Base-by-base conservation (phyloP, 2,888 invertebrate genomes). In the Ectemnius cavifrons region DNA sequence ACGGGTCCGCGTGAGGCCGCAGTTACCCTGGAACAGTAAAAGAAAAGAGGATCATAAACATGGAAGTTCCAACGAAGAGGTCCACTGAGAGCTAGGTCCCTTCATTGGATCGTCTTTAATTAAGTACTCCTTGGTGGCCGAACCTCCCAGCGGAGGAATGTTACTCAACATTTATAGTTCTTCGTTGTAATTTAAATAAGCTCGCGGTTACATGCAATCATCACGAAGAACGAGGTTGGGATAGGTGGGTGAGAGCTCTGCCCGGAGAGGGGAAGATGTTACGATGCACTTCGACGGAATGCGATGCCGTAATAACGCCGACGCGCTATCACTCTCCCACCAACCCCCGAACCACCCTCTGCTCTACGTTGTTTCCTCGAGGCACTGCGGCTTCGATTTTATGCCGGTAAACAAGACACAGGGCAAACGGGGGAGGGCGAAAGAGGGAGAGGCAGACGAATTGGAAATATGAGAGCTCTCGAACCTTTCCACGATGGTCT, bases 1-100 rank as follows among this genome's bases (percentile, higher is more conserved):
- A 66, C 95, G 93, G 91, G 94, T 92, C 69, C 95, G 95, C 62
- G 86, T 87, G 69, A 81, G 76, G 46, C 84, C 80, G 67, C 85
- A 82, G 59, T 83, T 84, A 60, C 79, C 80, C 87, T 87, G 84
- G 5, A 80, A 84, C 56, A 11, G 11, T 5, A 18, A 18, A 64
- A 18, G 11, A 47, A n/a, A 47, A 37, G 37, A 37, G 37, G 37
- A 37, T 37, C 37, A 11, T 37, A 6, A 37, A 37, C 11, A 11
- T 37, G 8, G 37, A 37, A 8, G 37, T 11, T 37, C 37, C 37
- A 11, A 6, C 11, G 3, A 37, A 37, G 8, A 37, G 5, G 37
- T 3, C 23, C 23, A 23, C 37, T 11, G 37, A 37, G 37, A 37
- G 11, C 23, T 23, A 23, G 23, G 23, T 23, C 4, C 37, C n/a